Evolutionary conservation across 2,797 vertebrate species (phyloP).

Genomic region (Thunnus albacares): DNA sequence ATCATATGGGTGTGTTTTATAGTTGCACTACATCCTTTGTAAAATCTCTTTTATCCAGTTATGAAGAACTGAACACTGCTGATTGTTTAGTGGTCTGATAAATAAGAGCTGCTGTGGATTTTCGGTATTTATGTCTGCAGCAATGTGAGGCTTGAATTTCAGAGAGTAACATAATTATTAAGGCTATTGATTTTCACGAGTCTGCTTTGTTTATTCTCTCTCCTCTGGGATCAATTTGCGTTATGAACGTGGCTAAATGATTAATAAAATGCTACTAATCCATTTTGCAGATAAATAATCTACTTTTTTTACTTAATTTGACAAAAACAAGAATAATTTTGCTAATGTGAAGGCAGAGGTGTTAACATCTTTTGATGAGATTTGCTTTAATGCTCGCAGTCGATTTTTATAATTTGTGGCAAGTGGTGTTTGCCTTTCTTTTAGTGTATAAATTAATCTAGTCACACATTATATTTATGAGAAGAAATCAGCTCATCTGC

Average conservation of each 20-base stretch:
- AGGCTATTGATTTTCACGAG: constrained; percentile 5
- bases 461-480: constrained; percentile 15
- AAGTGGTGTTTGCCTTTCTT: background rate
- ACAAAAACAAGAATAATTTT: constrained; percentile 30
- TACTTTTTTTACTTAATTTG: constrained; percentile 8
- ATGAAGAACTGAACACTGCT: background rate
- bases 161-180: background rate
- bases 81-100: background rate
- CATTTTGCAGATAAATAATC: constrained; percentile 18
- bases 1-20: constrained; percentile 1
- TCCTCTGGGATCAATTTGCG: constrained; percentile 21
- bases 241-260: background rate
- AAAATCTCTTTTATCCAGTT: background rate
- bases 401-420: background rate
- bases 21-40: too few species aligned
- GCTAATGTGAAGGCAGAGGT: constrained; percentile 20
- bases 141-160: background rate
- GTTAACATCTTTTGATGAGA: constrained; percentile 1
- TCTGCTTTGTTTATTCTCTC: constrained; percentile 11
- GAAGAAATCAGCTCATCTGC: background rate
- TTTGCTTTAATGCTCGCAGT: background rate
- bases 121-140: background rate
- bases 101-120: background rate
- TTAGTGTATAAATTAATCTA: background rate
- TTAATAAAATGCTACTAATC: constrained; percentile 9